Percentiles rank a stretch among this genome's conserved stretches.
These are phyloP conservation scores for Didymodactylos carnosus DNA, from an alignment of 2,888 invertebrate genomes.

Conservation along the genomic window DNA sequence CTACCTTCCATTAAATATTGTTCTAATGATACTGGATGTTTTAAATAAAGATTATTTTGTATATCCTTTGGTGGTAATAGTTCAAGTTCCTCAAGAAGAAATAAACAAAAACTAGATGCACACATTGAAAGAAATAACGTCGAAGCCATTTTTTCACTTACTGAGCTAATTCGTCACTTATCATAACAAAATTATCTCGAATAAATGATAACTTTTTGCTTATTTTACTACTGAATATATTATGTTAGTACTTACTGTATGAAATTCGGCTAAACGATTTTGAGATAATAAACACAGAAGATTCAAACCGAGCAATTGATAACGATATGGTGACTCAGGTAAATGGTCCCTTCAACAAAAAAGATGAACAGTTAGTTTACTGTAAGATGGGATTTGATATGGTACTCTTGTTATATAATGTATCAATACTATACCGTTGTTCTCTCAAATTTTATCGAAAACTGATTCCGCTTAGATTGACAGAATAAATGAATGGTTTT, in stretches of 20 bases:
- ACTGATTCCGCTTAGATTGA: too few relatives aligned
- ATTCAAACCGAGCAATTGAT: constrained; percentile 78
- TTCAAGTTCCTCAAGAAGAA: constrained; percentile 54
- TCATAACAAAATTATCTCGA: too few relatives aligned
- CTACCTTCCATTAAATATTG: constrained; percentile 98
- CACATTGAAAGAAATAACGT: too few relatives aligned
- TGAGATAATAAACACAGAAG: constrained; percentile 75
- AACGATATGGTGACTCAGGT: constrained; percentile 76
- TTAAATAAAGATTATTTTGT: constrained; percentile 73
- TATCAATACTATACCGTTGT: too few relatives aligned
- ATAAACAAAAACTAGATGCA: too few relatives aligned
- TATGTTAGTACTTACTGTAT: constrained; percentile 44
- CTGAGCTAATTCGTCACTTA: too few relatives aligned
- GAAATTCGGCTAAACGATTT: constrained; percentile 91
- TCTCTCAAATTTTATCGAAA: too few relatives aligned
- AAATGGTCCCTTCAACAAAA: constrained; percentile 47
- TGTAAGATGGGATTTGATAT: not conserved
- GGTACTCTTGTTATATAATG: too few relatives aligned
- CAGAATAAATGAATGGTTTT: too few relatives aligned
- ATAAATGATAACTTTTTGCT: too few relatives aligned
- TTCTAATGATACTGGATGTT: constrained; percentile 78
- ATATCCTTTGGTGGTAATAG: constrained; percentile 71
- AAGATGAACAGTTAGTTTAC: not conserved
- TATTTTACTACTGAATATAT: not conserved
- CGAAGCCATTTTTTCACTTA: too few relatives aligned